Conservation (phyloP, 1,140 invertebrate species). For the Diorhabda elongata region DNA sequence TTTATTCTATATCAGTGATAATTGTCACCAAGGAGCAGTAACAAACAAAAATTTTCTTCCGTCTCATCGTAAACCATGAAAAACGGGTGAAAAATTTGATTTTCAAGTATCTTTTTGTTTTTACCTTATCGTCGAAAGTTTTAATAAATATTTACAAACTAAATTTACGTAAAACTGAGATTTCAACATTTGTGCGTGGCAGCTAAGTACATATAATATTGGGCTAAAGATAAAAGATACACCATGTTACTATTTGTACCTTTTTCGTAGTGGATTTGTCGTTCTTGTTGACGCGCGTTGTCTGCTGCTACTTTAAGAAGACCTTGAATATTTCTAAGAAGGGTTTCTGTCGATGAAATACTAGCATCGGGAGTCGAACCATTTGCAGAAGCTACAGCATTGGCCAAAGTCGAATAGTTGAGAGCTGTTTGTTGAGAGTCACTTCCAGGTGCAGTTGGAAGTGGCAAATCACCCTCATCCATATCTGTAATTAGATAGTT, state of each 20-base stretch:
- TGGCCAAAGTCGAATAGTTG: constrained; percentile 66
- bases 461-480: constrained; percentile 65
- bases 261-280: constrained; percentile 95
- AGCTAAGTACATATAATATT: constrained; percentile 48
- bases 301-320: constrained; percentile 91
- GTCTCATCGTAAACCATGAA: not conserved
- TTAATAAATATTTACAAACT: constrained; percentile 16
- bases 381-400: constrained; percentile 50
- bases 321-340: constrained; percentile 91
- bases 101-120: not conserved
- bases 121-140: not conserved
- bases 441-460: constrained; percentile 55
- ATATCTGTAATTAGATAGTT: constrained; percentile 39
- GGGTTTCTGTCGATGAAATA: constrained; percentile 83
- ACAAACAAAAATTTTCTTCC: too few relatives aligned
- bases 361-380: constrained; percentile 50
- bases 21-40: too few relatives aligned
- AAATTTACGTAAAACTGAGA: constrained; percentile 14
- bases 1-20: too few relatives aligned
- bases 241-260: constrained; percentile 61
- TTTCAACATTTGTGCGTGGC: constrained; percentile 45
- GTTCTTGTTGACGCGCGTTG: constrained; percentile 90
- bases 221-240: constrained; percentile 46
- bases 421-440: constrained; percentile 63
- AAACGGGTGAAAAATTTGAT: constrained; percentile 8